Evolutionary conservation across 2,113 vertebrate genomes (phyloP).

Genomic region (Anhinga anhinga): DNA sequence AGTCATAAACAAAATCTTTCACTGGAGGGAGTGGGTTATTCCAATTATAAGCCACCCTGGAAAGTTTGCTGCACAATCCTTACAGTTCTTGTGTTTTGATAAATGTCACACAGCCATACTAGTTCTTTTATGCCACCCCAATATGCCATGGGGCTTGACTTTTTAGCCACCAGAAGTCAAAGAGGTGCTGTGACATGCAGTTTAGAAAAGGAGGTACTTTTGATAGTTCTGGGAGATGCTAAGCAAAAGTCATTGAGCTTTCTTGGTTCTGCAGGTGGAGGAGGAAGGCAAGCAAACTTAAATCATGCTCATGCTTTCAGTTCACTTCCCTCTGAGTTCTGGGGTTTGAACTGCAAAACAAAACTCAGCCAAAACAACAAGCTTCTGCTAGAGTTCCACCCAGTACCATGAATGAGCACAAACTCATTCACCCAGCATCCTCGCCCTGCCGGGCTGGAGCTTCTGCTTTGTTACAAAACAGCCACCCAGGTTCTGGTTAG

Average conservation of each 20-base stretch:
- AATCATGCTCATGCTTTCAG: neutral
- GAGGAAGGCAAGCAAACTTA: neutral
- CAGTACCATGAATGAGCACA: neutral
- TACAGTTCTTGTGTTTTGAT: neutral
- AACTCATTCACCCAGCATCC: neutral
- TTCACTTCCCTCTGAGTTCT: neutral
- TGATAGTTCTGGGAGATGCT: neutral
- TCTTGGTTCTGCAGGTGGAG: neutral
- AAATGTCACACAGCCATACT: neutral
- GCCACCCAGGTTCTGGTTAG: neutral
- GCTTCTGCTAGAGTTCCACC: neutral
- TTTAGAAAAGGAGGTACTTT: neutral
- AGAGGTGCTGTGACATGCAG: neutral
- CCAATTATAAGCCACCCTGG: neutral
- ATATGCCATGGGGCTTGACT: too few species aligned
- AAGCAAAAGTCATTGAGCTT: neutral
- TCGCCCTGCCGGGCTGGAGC: neutral
- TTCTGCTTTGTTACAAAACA: conserved; percentile 18
- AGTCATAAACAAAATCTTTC: neutral
- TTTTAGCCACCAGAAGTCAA: neutral
- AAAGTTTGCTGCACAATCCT: neutral
- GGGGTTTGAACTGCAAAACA: conserved; percentile 2
- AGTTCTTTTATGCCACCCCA: neutral
- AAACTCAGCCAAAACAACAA: neutral
- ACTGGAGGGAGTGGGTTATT: neutral